Percentiles rank a stretch among this genome's conserved stretches.
These are phyloP conservation scores for Paragorgia papillata DNA, from an alignment of 92 coral and sea anemone genomes.

Conservation along the genomic window DNA sequence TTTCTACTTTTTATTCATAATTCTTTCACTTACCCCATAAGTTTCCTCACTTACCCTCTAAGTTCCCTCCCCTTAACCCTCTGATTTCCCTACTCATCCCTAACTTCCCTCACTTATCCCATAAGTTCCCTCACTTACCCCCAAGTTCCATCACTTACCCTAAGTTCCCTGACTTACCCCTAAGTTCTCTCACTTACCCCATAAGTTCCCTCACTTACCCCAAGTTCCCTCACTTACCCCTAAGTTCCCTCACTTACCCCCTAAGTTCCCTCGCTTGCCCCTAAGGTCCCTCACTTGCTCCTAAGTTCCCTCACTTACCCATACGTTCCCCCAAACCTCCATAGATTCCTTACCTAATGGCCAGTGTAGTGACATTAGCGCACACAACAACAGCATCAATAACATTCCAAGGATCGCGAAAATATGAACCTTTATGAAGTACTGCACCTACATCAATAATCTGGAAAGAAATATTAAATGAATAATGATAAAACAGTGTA, in stretches of 20 bases:
- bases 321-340: neutral
- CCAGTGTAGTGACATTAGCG: conserved; percentile 87
- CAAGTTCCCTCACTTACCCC: neutral
- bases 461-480: conserved; percentile 32
- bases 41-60: no score
- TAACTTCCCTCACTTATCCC: no score
- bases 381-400: conserved; percentile 96
- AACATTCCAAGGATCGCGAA: conserved; percentile 93
- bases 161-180: no score
- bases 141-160: neutral
- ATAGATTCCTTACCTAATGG: conserved; percentile 64
- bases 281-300: no score
- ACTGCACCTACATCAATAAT: conserved; percentile 95
- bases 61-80: no score
- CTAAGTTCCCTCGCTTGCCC: no score
- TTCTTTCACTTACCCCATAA: no score
- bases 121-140: neutral
- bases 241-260: neutral
- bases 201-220: no score
- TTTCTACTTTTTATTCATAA: no score
- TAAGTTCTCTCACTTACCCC: no score
- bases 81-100: no score
- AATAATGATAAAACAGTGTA: neutral
- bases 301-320: no score
- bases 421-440: conserved; percentile 94